These are phyloP conservation scores for Porites divaricata DNA, from an alignment of 92 coral and sea anemone genomes.

Conservation along the genomic window DNA sequence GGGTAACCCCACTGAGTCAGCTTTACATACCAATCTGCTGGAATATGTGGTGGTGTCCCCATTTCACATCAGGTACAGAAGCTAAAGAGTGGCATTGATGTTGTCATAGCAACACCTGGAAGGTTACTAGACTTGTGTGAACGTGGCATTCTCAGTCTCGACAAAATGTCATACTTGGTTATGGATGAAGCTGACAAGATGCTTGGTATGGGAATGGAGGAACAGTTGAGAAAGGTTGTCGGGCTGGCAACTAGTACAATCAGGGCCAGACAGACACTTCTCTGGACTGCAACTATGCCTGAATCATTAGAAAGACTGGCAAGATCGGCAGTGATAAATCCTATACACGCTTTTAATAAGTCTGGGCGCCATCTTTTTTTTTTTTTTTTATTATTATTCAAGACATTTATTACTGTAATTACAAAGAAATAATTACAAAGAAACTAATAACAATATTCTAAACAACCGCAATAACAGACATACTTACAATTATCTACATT, in stretches of 20 bases:
- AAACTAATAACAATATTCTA: no score
- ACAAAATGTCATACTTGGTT: constrained; percentile 82
- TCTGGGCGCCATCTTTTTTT: no score
- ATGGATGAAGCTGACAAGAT: constrained; percentile 98
- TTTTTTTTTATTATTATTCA: no score
- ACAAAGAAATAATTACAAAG: no score
- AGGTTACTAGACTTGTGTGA: constrained; percentile 92
- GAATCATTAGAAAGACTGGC: constrained; percentile 93
- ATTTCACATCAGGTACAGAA: constrained; percentile 77
- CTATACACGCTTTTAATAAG: no score
- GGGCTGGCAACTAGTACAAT: constrained; percentile 88
- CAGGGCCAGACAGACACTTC: constrained; percentile 92
- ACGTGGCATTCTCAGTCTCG: constrained; percentile 77
- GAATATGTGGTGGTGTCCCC: constrained; percentile 95
- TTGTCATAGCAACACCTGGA: constrained; percentile 94
- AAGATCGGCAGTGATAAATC: constrained; percentile 94
- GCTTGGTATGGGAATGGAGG: constrained; percentile 99
- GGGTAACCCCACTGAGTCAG: not conserved
- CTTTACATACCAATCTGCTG: constrained; percentile 61
- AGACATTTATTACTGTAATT: no score
- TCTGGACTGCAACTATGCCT: constrained; percentile 98
- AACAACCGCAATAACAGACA: no score
- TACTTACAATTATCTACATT: no score
- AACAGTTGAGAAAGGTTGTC: constrained; percentile 91
- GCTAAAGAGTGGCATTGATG: constrained; percentile 80